Base-by-base conservation (phyloP, 2,888 invertebrate species). In the Schrankia costaestrigalis region DNA sequence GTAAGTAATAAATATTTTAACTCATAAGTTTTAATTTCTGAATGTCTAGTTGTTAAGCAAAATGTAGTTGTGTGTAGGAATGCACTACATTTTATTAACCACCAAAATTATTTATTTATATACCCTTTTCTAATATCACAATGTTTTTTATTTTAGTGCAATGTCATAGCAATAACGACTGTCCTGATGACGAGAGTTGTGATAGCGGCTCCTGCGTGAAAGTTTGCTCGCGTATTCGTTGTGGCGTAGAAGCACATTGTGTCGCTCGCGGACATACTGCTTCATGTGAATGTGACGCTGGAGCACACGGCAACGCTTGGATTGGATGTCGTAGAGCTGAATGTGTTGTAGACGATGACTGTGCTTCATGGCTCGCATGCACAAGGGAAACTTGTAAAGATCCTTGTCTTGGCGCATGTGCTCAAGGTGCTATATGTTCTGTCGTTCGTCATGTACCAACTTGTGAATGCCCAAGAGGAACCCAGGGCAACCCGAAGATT, bases 401-500 rank as follows among this genome's bases (percentile, higher is more conserved):
- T 82, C 96, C 96, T 4, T 97, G 97, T 75, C 90, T 92, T 33
- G 96, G 95, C 65, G 90, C 93, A 32, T 97, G 96, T 68, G 94
- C 95, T n/a, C 79, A 89, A 3, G 90, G 90, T 6, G 94, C 96
- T 1, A 87, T 92, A 40, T 97, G 97, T 61, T 90, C 89, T 1
- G 95, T 95, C 3, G 88, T 90, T 31, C 92, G 94, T 48, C 97
- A 97, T 72, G 81, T 89, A 34, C 91, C 96, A 1, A 89, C 90
- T 30, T 97, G 97, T 61, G 91, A 93, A 54, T 97, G 97, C 73
- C 94, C 95, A 21, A 91, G 95, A 25, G 95, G 95, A 9, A 94
- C 93, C 50, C 89, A 85, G 36, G 97, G 96, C 45, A 93, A 96
- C 77, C 94, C 96, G 5, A 89, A 92, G 48, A 80, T 87, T 14